Evolutionary conservation across 92 coral and sea anemone species (phyloP).

Genomic region (Anthopleura xanthogrammica): DNA sequence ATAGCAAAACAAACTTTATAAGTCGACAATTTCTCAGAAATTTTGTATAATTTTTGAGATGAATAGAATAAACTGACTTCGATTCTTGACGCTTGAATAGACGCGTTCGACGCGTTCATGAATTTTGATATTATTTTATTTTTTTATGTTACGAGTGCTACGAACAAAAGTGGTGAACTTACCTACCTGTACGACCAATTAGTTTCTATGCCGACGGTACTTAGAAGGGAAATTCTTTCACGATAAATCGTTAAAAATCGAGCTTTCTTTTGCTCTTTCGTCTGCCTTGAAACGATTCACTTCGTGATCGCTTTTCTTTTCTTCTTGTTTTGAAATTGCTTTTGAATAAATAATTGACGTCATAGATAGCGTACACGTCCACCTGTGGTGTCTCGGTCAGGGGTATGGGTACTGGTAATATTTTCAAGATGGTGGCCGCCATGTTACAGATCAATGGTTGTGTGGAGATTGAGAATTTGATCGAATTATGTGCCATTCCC

Average conservation of each 20-base stretch:
- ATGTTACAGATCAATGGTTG: constrained; percentile 60
- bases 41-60: no score
- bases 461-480: constrained; percentile 54
- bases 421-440: constrained; percentile 75
- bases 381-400: background rate
- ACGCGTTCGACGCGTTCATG: no score
- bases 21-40: no score
- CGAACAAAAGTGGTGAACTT: background rate
- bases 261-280: background rate
- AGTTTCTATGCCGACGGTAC: background rate
- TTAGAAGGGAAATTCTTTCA: background rate
- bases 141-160: background rate
- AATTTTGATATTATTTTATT: no score
- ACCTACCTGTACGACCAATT: background rate
- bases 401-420: constrained; percentile 16
- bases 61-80: no score
- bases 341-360: background rate
- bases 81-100: no score
- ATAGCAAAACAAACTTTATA: background rate
- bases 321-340: constrained; percentile 8
- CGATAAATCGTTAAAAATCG: background rate
- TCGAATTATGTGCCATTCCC: constrained; percentile 61
- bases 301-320: background rate
- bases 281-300: background rate
- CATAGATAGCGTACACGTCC: background rate